Evolutionary conservation across 2,797 vertebrate species (phyloP).

Genomic region (Poeciliopsis presidionis): DNA sequence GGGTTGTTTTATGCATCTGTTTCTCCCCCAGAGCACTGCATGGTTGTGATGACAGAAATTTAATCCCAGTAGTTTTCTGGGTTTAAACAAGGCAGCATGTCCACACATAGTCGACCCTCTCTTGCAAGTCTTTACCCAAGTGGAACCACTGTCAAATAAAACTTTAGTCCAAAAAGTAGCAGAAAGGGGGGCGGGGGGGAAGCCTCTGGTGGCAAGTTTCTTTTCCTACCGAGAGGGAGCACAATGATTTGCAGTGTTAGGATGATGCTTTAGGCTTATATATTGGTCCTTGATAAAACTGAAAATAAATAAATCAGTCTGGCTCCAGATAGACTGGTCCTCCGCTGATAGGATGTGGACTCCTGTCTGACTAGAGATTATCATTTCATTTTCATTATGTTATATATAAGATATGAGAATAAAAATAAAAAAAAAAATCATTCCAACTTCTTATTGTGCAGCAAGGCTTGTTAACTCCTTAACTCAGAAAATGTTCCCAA

Average conservation of each 20-base stretch:
- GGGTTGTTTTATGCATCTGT: constrained; percentile 17
- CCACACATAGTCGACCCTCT: constrained; percentile 32
- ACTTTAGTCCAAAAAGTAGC: constrained; percentile 44
- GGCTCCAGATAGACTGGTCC: constrained; percentile 26
- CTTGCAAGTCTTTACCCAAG: constrained; percentile 55
- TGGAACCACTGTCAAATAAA: constrained; percentile 65
- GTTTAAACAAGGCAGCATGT: constrained; percentile 60
- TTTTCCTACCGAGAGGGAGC: constrained; percentile 33
- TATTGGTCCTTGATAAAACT: constrained; percentile 58
- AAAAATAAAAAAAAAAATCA: constrained; percentile 16
- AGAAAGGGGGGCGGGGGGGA: no score
- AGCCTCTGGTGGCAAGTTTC: constrained; percentile 19
- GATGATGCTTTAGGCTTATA: constrained; percentile 41
- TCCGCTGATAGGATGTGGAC: constrained; percentile 52
- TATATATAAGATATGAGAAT: constrained; percentile 49
- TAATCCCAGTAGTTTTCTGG: constrained; percentile 64
- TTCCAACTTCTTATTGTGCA: constrained; percentile 27
- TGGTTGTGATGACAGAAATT: constrained; percentile 57
- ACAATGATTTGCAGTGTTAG: constrained; percentile 25
- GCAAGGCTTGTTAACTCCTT: constrained; percentile 2
- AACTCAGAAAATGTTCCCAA: constrained; percentile 4
- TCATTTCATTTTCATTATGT: constrained; percentile 60
- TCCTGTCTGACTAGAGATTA: constrained; percentile 53
- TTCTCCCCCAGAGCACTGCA: constrained; percentile 44
- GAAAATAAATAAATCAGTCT: constrained; percentile 43